Evolutionary conservation across 2,888 invertebrate species (phyloP), one percentile per base, ranked within the genome.

Genomic region (Noctua comes): DNA sequence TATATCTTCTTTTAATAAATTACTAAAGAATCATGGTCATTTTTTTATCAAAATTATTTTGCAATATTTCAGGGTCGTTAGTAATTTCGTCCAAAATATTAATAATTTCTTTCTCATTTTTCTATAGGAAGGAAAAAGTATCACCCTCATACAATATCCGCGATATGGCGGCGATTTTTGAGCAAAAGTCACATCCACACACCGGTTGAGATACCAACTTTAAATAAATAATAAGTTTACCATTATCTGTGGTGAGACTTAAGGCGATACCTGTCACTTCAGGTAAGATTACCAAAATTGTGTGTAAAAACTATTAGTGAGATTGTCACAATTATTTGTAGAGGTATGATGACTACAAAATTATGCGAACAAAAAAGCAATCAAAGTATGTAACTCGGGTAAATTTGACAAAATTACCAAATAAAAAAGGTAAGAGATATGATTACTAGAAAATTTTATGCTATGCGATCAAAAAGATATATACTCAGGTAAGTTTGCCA

Each of bases 91-190:
- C 1, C 0, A n/a, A 27, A 40, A 40, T 68, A 31, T 31, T 70
- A 64, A 73, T 64, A 21, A 7, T 54, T 36, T 64, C 27, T 73
- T 7, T 73, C 13, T 75, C 11, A 13, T 86, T 86, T 86, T 81
- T 69, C 95, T 95, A 18, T 95, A 98, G 98, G 93, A 97, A 97
- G 93, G 98, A 98, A 87, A 98, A 97, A 92, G 96, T 97, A 80
- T 98, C 98, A 54, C 98, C 98, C 18, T 97, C 98, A 66, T 98
- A 97, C 94, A 98, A 98, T 92, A 98, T 98, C 89, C 97, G 98
- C 89, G 98, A 98, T 93, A 98, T 98, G 97, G 98, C 98, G 82
- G 98, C 98, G 84, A 97, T 98, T 93, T 98, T 98, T 92, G 98
- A 98, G 94, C 98, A 98, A 92, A 98, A 98, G 93, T 97, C 97